Conservation (phyloP, 2,113 vertebrate genomes). For the Penelope pileata region DNA sequence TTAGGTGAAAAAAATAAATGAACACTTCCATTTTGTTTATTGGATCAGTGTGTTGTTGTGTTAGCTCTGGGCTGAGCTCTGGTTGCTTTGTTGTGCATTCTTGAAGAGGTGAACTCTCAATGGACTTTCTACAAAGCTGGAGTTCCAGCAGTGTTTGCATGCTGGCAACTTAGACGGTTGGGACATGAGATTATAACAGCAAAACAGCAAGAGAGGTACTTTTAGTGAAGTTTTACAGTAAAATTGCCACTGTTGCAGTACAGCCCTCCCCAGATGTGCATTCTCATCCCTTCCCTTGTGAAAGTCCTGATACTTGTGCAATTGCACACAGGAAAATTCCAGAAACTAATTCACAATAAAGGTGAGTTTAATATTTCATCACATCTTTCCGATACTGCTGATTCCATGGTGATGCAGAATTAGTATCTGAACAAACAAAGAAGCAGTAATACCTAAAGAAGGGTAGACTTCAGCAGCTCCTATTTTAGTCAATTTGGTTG, state of each 20-base stretch:
- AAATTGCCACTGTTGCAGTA: neutral
- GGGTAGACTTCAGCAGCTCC: neutral
- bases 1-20: neutral
- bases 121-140: neutral
- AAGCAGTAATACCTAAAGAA: rapidly evolving
- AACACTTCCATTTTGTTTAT: neutral
- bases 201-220: neutral
- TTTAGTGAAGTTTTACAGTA: neutral
- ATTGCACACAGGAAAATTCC: neutral
- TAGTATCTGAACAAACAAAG: neutral
- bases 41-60: neutral
- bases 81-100: neutral
- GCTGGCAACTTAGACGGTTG: neutral
- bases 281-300: neutral
- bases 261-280: neutral
- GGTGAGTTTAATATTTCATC: neutral
- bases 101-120: neutral
- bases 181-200: neutral
- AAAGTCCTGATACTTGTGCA: neutral
- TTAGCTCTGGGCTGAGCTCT: neutral
- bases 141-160: neutral
- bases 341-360: neutral
- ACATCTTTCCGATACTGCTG: neutral
- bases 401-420: neutral
- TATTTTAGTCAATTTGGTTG: neutral